Evolutionary conservation across 2,113 vertebrate species (phyloP).

Genomic region (Halcyon senegalensis): DNA sequence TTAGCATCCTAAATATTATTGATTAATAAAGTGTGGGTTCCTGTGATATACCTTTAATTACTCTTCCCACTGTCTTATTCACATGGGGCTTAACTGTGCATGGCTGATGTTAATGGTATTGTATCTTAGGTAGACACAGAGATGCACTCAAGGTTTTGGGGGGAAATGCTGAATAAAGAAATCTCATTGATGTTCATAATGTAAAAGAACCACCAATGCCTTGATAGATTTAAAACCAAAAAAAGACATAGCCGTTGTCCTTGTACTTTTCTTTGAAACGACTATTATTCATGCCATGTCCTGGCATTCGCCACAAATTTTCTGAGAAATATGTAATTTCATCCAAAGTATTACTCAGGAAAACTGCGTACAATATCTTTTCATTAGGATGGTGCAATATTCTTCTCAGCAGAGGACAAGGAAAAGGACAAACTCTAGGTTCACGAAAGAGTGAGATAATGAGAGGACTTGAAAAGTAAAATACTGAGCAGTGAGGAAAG

Average conservation of each 20-base stretch:
- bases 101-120: background rate
- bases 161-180: background rate
- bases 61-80: background rate
- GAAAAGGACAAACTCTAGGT: background rate
- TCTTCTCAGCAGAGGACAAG: background rate
- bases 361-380: background rate
- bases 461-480: background rate
- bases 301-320: background rate
- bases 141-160: fast-evolving
- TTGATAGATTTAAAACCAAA: background rate
- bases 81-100: background rate
- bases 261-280: background rate
- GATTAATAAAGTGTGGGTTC: background rate
- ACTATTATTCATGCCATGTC: background rate
- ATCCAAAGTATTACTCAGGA: background rate
- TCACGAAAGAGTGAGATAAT: background rate
- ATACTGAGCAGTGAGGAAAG: background rate
- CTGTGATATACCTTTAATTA: background rate
- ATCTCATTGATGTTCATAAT: background rate
- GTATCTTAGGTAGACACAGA: background rate
- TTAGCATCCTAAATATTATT: slow-evolving; percentile 24
- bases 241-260: background rate
- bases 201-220: background rate
- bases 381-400: background rate
- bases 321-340: background rate